Conservation (phyloP, 2,797 vertebrate species). For the Lacerta bilineata region DNA sequence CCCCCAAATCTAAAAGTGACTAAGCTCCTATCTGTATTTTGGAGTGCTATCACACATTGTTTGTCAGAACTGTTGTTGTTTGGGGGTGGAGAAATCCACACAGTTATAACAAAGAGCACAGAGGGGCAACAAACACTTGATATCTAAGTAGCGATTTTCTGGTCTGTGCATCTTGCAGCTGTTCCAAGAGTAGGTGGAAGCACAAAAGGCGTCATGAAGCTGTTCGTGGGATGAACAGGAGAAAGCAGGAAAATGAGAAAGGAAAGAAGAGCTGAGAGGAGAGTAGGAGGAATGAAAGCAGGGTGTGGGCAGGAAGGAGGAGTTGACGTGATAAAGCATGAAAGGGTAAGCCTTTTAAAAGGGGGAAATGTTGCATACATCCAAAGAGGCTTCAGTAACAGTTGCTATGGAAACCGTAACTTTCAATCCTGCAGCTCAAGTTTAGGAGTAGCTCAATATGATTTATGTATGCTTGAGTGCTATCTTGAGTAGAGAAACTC, state of each 20-base stretch:
- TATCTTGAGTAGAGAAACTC: conserved; percentile 21
- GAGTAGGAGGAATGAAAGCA: neutral
- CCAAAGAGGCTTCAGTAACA: conserved; percentile 42
- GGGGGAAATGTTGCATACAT: conserved; percentile 55
- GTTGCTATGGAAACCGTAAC: conserved; percentile 78
- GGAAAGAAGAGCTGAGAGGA: neutral
- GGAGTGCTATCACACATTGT: neutral
- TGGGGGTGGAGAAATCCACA: neutral
- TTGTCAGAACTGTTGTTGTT: neutral
- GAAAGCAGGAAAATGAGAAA: neutral
- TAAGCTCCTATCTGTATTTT: neutral
- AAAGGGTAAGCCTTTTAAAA: conserved; percentile 43
- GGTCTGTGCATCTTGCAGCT: neutral
- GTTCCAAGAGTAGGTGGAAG: conserved; percentile 30
- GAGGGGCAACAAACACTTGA: conserved; percentile 11
- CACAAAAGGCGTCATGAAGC: conserved; percentile 18
- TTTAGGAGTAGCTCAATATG: conserved; percentile 53
- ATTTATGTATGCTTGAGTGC: conserved; percentile 54
- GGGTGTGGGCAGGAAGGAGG: neutral
- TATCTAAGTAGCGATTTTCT: neutral
- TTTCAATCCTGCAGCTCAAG: conserved; percentile 69
- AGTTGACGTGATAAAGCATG: conserved; percentile 33
- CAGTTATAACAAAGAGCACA: neutral
- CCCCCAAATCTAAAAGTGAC: neutral
- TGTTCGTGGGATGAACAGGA: neutral